These are phyloP conservation scores for Schizothorax lantsangensis DNA, from an alignment of 2,797 vertebrate species.

Conservation along the genomic window DNA sequence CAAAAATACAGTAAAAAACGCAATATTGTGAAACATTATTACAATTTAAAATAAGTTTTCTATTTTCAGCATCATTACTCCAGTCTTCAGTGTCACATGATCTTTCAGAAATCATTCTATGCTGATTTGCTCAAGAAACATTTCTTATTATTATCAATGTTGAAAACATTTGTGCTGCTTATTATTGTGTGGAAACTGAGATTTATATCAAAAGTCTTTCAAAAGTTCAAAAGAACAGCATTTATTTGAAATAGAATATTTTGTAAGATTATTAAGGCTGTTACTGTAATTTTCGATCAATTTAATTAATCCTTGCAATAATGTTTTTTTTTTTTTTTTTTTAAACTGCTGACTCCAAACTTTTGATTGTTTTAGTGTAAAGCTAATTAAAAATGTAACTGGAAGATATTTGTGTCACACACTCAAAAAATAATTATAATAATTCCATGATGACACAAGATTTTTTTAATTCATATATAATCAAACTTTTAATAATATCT, in stretches of 20 bases:
- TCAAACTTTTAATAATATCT: not conserved
- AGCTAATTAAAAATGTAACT: not conserved
- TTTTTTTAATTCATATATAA: not conserved
- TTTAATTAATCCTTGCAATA: not conserved
- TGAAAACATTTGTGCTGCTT: not conserved
- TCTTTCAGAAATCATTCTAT: not conserved
- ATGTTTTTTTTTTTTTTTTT: too few species aligned
- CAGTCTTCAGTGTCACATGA: not conserved
- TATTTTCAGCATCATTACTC: not conserved
- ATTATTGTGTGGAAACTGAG: not conserved
- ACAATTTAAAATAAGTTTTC: too few species aligned
- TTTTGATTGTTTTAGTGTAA: not conserved
- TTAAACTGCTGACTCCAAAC: not conserved
- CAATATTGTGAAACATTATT: not conserved
- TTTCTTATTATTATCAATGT: not conserved
- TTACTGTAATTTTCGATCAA: not conserved
- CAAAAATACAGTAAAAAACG: not conserved
- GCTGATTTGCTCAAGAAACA: not conserved
- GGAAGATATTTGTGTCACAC: too few species aligned
- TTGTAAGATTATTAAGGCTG: too few species aligned
- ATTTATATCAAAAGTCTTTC: not conserved
- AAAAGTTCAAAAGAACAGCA: not conserved
- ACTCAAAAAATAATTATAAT: too few species aligned
- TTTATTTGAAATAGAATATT: not conserved
- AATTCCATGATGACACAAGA: not conserved